phyloP scores from a whole-genome alignment of 2,888 invertebrate genomes.

The Ormyrus nitidulus region DNA sequence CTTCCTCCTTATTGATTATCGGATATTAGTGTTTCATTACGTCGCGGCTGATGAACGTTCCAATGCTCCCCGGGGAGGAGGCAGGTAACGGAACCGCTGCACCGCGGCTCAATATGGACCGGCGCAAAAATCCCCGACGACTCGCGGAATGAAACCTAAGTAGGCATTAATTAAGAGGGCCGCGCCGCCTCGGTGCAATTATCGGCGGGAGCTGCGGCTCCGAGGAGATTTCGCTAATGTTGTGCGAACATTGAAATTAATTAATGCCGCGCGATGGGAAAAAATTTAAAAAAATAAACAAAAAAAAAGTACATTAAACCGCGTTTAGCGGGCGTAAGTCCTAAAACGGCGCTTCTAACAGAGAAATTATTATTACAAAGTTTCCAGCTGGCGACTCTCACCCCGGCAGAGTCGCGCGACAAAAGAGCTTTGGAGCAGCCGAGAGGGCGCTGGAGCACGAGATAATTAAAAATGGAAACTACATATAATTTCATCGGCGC shows the following conservation, averaged over 20 bases:
- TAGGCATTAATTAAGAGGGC: slow-evolving; percentile 43
- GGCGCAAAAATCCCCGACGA: too few relatives aligned
- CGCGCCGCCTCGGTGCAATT: slow-evolving; percentile 20
- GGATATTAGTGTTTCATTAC: slow-evolving; percentile 46
- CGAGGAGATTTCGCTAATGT: not conserved
- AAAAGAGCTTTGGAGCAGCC: too few relatives aligned
- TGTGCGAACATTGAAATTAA: too few relatives aligned
- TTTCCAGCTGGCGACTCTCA: too few relatives aligned
- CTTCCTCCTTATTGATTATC: slow-evolving; percentile 39
- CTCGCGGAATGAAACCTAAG: slow-evolving; percentile 26
- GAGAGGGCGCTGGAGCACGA: not conserved
- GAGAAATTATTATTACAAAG: too few relatives aligned
- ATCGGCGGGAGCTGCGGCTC: slow-evolving; percentile 13
- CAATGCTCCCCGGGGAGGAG: slow-evolving; percentile 20
- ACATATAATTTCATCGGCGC: slow-evolving; percentile 58
- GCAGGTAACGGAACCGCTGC: not conserved
- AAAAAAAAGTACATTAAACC: too few relatives aligned
- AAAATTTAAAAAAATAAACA: too few relatives aligned
- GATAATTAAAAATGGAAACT: slow-evolving; percentile 66
- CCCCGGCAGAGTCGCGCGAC: too few relatives aligned
- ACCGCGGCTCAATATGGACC: not conserved
- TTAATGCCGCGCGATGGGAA: too few relatives aligned
- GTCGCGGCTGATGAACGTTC: slow-evolving; percentile 13
- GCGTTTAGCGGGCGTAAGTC: too few relatives aligned
- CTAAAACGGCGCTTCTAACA: too few relatives aligned